Evolutionary conservation across 1,140 invertebrate genomes (phyloP), one percentile per base, ranked within the genome.

Genomic region (Drosophila sproati): DNA sequence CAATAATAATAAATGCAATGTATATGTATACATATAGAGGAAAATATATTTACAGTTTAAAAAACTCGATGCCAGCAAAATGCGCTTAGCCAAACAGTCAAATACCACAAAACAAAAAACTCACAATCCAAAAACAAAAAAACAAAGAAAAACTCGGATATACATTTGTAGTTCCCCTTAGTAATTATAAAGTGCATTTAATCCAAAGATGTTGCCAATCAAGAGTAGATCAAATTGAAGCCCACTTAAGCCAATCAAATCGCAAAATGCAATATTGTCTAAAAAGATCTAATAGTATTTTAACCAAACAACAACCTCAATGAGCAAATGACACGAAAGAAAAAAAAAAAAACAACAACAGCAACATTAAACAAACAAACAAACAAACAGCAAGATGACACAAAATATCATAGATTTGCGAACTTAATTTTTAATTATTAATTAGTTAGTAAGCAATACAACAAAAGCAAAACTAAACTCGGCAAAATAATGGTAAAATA

Each of bases 151-250:
- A 20, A 20, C 20, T n/a, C 32, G n/a, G n/a, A 52, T 4, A 35
- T 52, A 52, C 20, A 43, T 56, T 56, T 41, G 29, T 52, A 52
- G 29, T 52, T 54, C 31, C 55, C 60, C 70, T 48, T 51, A 77
- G 73, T 78, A 85, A 89, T 72, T 90, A 51, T 78, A 75, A 81
- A 90, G 73, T 90, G 85, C 85, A 89, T 89, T 89, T 89, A 89
- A 71, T 68, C 72, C 81, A 89, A 89, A 81, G 75, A 89, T 54
- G 74, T 88, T 89, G 85, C 85, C 86, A 89, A 88, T 80, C 77
- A 70, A 81, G 35, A 32, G 54, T 54, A 69, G 57, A 34, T 48
- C 28, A 52, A 63, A 37, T 50, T 41, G 8, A 39, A 31, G n/a
- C 45, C n/a, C 32, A 61, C 37, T 69, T 52, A 37, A 31, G 55